Evolutionary conservation across 2,888 invertebrate genomes (phyloP), one percentile per base, ranked within the genome.

Genomic region (Drosophila suboccidentalis): DNA sequence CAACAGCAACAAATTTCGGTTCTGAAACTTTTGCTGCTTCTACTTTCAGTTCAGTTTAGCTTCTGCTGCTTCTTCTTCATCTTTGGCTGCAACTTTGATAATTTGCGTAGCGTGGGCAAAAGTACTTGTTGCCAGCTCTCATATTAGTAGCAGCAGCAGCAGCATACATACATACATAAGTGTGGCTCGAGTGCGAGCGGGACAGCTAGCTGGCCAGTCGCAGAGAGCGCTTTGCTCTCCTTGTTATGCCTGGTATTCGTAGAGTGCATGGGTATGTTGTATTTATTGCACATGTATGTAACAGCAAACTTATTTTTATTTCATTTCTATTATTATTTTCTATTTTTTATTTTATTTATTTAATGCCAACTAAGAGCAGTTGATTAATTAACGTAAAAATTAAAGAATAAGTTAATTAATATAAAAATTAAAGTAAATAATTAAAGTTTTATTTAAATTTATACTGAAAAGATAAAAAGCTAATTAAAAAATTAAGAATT

Each of bases 71-170:
- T 15, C 41, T 47, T 22, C 29, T 34, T 17, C 47, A 17, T 32
- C 44, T 55, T 55, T 9, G 32, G 11, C 54, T 64, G 57, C 43
- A 78, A 75, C 49, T 72, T 75, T 15, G 44, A 68, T 75, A 75
- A 70, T 75, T 75, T 78, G 58, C 29, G 50, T 44, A 43, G 55
- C 10, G 50, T 64, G 54, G 74, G 22, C 64, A 75, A 75, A 61
- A 79, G 64, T 65, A 62, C 75, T 64, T 62, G 65, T 32, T 26
- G 51, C 57, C 34, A 15, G 50, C 46, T 32, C 26, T 44, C 36
- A 34, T 36, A 22, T 49, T 29, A 22, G 41, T 11, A 36, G n/a
- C 44, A 44, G 13, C 32, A 10, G 32, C 19, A 11, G 29, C 22
- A 4, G 22, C 22, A 22, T 4, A 4, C 22, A 22, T 22, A 22